Evolutionary conservation across 2,888 invertebrate species (phyloP), one percentile per base, ranked within the genome.

Genomic region (Mesochorus sp.): DNA sequence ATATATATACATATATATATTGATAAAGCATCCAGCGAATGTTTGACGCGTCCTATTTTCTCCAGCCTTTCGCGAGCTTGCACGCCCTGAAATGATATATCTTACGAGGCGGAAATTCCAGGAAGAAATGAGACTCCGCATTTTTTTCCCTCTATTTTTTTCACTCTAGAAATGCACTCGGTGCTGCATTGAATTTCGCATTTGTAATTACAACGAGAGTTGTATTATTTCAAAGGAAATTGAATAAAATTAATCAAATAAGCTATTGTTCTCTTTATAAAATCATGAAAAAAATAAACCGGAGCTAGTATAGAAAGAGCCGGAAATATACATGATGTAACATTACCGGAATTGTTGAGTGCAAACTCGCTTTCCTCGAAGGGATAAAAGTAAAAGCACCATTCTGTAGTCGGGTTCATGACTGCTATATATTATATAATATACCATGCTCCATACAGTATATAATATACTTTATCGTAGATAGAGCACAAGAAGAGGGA

Each of bases 191-290:
- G 34, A 76, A 76, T 66, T 44, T 24, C 66, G 14, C 53, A 66
- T 76, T 64, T 61, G 42, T 47, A 59, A 76, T 76, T 70, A 62
- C 47, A 75, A 70, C 24, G 62, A 53, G 64, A 42, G 28, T 34
- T 2, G 19, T 37, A 31, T 44, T 39, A 26, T 55, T 34, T 51
- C 28, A 12, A n/a, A 37, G 62, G 2, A 34, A 17, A 26, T 34
- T 31, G 66, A 31, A 26, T 17, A 55, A 31, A 28, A 26, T 31
- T 59, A 26, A 57, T 61, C 19, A 71, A 71, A 42, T 53, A n/a
- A 51, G 61, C 28, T 19, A 61, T 51, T 42, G 42, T 39, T 26
- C 49, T 49, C 31, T 55, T 19, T 39, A 31, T 12, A 14, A 62
- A 17, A 49, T n/a, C 8, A 19, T 47, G 28, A 34, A 55, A 19